Percentiles rank a stretch among this genome's conserved stretches.
phyloP scores from a whole-genome alignment of 1,140 invertebrate species.

The Brachionus rotundiformis region DNA sequence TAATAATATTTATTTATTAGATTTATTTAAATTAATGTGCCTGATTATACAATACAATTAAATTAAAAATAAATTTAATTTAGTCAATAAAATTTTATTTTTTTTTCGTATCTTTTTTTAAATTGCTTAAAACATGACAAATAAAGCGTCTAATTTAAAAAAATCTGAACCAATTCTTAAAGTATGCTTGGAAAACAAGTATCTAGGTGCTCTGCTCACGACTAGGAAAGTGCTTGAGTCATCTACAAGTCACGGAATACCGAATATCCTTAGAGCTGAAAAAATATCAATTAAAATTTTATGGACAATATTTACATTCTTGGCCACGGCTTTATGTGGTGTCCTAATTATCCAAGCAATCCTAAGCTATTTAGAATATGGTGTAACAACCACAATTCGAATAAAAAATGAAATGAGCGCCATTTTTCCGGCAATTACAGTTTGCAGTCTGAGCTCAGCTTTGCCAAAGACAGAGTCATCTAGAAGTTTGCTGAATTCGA shows the following conservation, averaged over 20 bases:
- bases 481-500: neutral
- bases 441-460: neutral
- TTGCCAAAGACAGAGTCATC: neutral
- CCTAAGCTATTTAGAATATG: neutral
- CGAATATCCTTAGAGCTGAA: neutral
- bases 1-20: neutral
- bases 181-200: neutral
- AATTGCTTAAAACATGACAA: neutral
- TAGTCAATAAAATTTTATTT: neutral
- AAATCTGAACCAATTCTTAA: neutral
- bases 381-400: neutral
- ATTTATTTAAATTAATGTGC: neutral
- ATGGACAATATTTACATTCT: neutral
- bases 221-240: neutral
- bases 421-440: constrained; percentile 3
- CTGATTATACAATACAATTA: neutral
- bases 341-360: neutral
- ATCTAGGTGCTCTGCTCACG: neutral
- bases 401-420: constrained; percentile 5
- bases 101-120: neutral
- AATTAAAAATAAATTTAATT: neutral
- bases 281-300: constrained; percentile 28
- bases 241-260: neutral
- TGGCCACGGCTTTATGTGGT: neutral
- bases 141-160: neutral